Base-by-base conservation (phyloP, 2,888 invertebrate species). In the Cephonodes hylas region DNA sequence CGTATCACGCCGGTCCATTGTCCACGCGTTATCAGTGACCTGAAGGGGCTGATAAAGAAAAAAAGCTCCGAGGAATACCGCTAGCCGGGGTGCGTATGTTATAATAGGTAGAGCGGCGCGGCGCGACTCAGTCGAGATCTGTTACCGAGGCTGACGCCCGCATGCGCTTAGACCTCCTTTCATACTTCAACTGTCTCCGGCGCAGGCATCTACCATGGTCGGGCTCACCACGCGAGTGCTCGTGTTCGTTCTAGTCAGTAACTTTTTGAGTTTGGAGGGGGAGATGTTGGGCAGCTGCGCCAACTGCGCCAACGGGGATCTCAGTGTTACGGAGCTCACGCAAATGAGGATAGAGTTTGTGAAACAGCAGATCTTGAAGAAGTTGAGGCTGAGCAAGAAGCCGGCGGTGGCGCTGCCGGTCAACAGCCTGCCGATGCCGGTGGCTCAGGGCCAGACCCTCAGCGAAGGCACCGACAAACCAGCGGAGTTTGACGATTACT, bases 281-380 rank as follows among this genome's bases (percentile, higher is more conserved):
- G 75, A 77, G 67, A 76, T 79, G 76, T 73, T 84, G 62, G 86
- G 85, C 18, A 84, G 84, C 65, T 91, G 91, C 73, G 84, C 88
- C 4, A 87, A 85, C 58, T 89, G 90, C 80, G 89, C 83, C 22
- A 85, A 82, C 45, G 86, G 86, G 5, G 95, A 95, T 38, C 68
- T 88, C 22, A 83, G 79, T 63, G 84, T 82, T 56, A 92, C 93
- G 46, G 94, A 95, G 71, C 84, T 96, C 60, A 95, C 95, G 0
- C 94, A 94, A 38, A 91, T 96, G 42, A 90, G 97, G 66, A 95
- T 97, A 66, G 96, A 97, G 84, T 96, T 96, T 73, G 96, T 97
- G 57, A 97, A 97, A 84, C 95, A 96, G 81, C 96, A 97, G 88
- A 97, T 97, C 31, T 81, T 97, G 73, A 96, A 95, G 86, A 97